These are phyloP conservation scores for Trichacis sp. DNA, from an alignment of 2,888 invertebrate species.

Conservation along the genomic window DNA sequence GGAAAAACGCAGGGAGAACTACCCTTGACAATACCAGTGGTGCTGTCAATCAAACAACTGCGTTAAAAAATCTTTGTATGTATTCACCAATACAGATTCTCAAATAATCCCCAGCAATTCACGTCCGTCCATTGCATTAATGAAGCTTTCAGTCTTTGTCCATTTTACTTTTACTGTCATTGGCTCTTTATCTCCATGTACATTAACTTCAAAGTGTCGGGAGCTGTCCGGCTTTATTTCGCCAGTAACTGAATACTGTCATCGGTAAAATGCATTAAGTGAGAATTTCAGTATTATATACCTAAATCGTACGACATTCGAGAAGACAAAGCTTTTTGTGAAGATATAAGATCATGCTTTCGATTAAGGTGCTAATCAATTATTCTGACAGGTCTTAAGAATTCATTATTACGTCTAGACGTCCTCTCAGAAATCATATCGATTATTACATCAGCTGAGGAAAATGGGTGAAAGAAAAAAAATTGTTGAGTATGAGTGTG, in stretches of 20 bases:
- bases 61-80: neutral
- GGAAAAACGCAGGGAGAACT: too few species aligned
- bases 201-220: neutral
- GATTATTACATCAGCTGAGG: too few species aligned
- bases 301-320: neutral
- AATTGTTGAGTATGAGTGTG: too few species aligned
- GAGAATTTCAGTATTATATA: neutral
- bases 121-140: conserved; percentile 2
- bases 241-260: neutral
- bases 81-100: neutral
- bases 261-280: too few species aligned
- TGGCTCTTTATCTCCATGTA: conserved; percentile 5
- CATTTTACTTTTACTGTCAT: neutral
- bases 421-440: too few species aligned
- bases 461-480: too few species aligned
- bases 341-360: neutral
- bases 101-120: too few species aligned
- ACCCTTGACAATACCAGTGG: too few species aligned
- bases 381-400: neutral
- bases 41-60: too few species aligned
- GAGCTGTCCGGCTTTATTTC: conserved; percentile 1
- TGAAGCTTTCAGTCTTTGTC: neutral
- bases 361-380: neutral
- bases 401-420: neutral
- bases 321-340: neutral